Evolutionary conservation across 2,888 invertebrate genomes (phyloP), one percentile per base, ranked within the genome.

Genomic region (Limnephilus lunatus): DNA sequence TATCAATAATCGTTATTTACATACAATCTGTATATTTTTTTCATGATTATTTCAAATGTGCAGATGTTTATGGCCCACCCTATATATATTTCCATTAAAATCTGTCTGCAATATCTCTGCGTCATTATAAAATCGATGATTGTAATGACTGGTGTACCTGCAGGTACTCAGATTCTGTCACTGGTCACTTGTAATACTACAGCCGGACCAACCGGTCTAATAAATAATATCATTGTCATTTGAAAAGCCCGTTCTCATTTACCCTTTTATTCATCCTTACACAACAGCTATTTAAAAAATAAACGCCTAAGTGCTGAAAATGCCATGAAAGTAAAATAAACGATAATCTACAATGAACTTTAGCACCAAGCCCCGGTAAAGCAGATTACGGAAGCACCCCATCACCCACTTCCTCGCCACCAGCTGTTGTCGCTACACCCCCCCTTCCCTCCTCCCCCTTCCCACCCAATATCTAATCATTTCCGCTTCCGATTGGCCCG

Each of bases 401-500:
- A 25, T 19, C 32, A 83, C 82, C 82, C 82, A 83, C 32, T 32
- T 83, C 82, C 82, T 32, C 32, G 5, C 32, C 82, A 14, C 15
- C 32, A 68, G 25, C 68, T 68, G 82, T 31, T 83, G 82, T 31
- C 15, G 32, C 82, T 3, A 19, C 14, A 5, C 15, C 25, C 82
- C 14, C 14, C 82, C 0, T 0, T 81, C 25, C 14, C 25, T 9
- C 82, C 82, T 30, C 30, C 31, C 9, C 19, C 31, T 15, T 2
- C 25, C 32, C 14, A 15, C 82, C 19, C 32, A 31, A 35, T 83
- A 15, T 4, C 82, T 32, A 32, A 83, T 82, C 30, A 82, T 83
- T 83, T 83, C 82, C 82, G 82, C 32, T 83, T 83, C 82, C 82
- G 82, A 32, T 83, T 83, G 82, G 82, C 82, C 32, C 32, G 19